Evolutionary conservation across 30 jellyfish, hydroid and myxozoan genomes (phyloP).

Genomic region (Euphysa ruthae): DNA sequence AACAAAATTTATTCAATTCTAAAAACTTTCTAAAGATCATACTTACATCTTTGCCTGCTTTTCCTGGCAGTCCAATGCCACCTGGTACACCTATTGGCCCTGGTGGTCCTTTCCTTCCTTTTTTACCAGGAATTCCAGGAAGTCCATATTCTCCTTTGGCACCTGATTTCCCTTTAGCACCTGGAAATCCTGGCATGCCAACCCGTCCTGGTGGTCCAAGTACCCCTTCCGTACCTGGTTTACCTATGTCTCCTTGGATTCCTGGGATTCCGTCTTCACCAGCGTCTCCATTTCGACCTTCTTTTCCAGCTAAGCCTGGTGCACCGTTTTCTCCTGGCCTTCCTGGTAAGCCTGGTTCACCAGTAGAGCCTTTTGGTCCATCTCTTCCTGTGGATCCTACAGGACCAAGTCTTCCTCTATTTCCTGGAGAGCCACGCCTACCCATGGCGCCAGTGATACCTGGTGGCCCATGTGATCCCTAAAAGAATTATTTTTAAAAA

Average conservation of each 20-base stretch:
- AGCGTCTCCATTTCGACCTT: slow-evolving; percentile 34
- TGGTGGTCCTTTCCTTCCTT: slow-evolving; percentile 37
- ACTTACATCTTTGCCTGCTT: slow-evolving; percentile 75
- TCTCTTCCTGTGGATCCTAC: slow-evolving; percentile 38
- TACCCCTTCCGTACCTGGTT: slow-evolving; percentile 49
- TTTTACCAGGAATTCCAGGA: slow-evolving; percentile 14
- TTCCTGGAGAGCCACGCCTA: slow-evolving; percentile 38
- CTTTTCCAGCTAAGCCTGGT: slow-evolving; percentile 53
- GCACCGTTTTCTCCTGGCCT: slow-evolving; percentile 66
- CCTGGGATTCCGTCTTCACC: slow-evolving; percentile 74
- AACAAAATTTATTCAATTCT: too few relatives aligned
- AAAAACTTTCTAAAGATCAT: too few relatives aligned
- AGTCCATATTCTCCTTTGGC: slow-evolving; percentile 43
- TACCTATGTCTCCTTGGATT: slow-evolving; percentile 54
- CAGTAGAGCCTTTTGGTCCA: slow-evolving; percentile 49
- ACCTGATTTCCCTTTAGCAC: slow-evolving; percentile 62
- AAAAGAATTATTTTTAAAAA: not conserved
- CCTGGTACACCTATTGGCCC: slow-evolving; percentile 71
- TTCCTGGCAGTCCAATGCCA: slow-evolving; percentile 33
- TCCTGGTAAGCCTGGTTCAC: slow-evolving; percentile 40
- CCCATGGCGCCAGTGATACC: slow-evolving; percentile 27
- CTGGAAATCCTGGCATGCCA: slow-evolving; percentile 67
- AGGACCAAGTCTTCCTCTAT: slow-evolving; percentile 33
- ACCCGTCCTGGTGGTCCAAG: slow-evolving; percentile 61
- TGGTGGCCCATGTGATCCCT: slow-evolving; percentile 38